Percentiles rank a stretch among this genome's conserved stretches.
phyloP scores from a whole-genome alignment of 2,888 invertebrate genomes.

The Caenorhabditis macrosperma region DNA sequence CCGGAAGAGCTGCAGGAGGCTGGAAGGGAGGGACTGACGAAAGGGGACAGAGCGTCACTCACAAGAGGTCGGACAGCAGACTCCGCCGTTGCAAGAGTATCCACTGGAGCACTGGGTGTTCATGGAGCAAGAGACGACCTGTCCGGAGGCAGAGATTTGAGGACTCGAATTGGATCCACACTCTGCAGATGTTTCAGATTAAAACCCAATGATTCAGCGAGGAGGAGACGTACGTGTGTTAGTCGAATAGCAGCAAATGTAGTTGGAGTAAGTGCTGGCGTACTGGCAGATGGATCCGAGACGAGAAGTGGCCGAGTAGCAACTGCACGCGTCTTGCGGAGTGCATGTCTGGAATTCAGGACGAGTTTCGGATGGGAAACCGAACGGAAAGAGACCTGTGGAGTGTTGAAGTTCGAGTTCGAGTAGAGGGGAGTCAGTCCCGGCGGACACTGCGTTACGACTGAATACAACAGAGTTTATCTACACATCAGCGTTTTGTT shows the following conservation, averaged over 20 bases:
- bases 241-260: conserved; percentile 54
- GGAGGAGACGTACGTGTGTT: conserved; percentile 32
- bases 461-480: conserved; percentile 12
- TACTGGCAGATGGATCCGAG: conserved; percentile 54
- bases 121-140: conserved; percentile 39
- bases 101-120: conserved; percentile 46
- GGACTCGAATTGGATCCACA: conserved; percentile 54
- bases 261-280: conserved; percentile 34
- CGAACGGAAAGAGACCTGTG: conserved; percentile 33
- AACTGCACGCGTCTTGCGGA: conserved; percentile 55
- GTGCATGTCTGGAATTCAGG: conserved; percentile 42
- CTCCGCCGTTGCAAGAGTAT: conserved; percentile 44
- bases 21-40: no score
- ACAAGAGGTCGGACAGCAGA: conserved; percentile 50
- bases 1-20: conserved; percentile 26
- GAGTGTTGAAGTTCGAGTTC: conserved; percentile 45
- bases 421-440: conserved; percentile 46
- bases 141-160: conserved; percentile 35
- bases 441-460: conserved; percentile 59
- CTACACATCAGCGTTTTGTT: not conserved
- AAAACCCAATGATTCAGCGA: no score
- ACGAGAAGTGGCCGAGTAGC: conserved; percentile 31
- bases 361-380: not conserved
- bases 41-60: not conserved
- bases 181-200: conserved; percentile 42